Percentiles rank a stretch among this genome's conserved stretches.
phyloP scores from a whole-genome alignment of 2,888 invertebrate genomes.

The Eilema griseolum region DNA sequence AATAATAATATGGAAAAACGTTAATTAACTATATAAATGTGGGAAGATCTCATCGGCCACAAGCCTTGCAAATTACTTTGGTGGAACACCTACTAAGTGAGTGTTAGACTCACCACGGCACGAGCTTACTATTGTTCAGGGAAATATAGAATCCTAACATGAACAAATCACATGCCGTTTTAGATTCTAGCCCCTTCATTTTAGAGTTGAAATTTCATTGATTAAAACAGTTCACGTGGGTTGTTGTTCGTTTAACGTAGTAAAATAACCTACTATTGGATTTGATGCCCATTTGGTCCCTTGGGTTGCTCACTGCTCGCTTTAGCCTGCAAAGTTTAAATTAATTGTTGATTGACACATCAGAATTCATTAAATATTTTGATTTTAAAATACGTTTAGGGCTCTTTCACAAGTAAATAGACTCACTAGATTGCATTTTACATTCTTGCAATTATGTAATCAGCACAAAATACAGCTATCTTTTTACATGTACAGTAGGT shows the following conservation, averaged over 20 bases:
- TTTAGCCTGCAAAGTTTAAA: slow-evolving; percentile 83
- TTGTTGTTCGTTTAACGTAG: slow-evolving; percentile 73
- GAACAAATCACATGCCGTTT: slow-evolving; percentile 36
- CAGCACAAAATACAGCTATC: background rate
- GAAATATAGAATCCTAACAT: slow-evolving; percentile 57
- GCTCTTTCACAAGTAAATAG: slow-evolving; percentile 62
- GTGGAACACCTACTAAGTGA: slow-evolving; percentile 75
- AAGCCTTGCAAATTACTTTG: slow-evolving; percentile 75
- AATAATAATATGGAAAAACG: slow-evolving; percentile 66
- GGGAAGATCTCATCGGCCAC: slow-evolving; percentile 70
- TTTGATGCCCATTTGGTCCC: slow-evolving; percentile 81
- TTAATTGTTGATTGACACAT: slow-evolving; percentile 84
- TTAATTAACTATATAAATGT: slow-evolving; percentile 76
- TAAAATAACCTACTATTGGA: slow-evolving; percentile 84
- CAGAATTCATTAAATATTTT: slow-evolving; percentile 72
- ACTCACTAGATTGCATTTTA: slow-evolving; percentile 18
- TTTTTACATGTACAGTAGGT: background rate
- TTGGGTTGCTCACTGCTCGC: slow-evolving; percentile 74
- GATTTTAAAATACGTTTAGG: slow-evolving; percentile 74
- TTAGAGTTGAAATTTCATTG: slow-evolving; percentile 71
- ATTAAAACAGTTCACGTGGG: slow-evolving; percentile 59
- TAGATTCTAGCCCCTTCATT: slow-evolving; percentile 44
- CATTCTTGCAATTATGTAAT: background rate
- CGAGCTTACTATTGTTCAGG: slow-evolving; percentile 54
- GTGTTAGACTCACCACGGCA: slow-evolving; percentile 70